These are phyloP conservation scores for Tenualosa ilisha DNA, from an alignment of 2,797 vertebrate species.

Conservation along the genomic window DNA sequence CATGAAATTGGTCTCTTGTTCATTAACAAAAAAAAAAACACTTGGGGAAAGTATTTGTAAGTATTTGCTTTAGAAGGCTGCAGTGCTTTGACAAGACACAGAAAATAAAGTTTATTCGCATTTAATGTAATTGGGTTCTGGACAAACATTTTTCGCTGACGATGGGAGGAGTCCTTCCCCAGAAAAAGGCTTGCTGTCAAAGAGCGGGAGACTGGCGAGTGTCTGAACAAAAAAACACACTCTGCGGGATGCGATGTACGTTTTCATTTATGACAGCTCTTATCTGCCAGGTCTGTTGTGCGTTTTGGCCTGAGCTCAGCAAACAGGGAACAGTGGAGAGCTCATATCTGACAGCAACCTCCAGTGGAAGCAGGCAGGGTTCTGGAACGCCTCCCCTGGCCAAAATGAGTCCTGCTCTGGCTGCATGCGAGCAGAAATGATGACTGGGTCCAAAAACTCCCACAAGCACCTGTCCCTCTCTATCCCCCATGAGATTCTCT, in stretches of 20 bases:
- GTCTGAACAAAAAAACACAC: background rate
- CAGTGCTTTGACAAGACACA: background rate
- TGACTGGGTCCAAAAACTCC: background rate
- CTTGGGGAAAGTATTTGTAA: background rate
- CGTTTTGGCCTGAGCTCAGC: constrained; percentile 37
- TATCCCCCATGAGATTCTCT: background rate
- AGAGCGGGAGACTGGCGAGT: background rate
- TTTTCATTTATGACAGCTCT: constrained; percentile 14
- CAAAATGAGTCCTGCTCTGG: background rate
- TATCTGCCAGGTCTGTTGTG: constrained; percentile 3
- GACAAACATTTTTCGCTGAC: background rate
- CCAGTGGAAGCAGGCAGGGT: background rate
- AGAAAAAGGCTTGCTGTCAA: background rate
- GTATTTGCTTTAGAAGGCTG: background rate
- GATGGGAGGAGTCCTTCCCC: background rate
- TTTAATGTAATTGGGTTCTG: constrained; percentile 25
- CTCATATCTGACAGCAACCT: constrained; percentile 1
- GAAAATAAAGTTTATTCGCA: constrained; percentile 27
- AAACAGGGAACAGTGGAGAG: background rate
- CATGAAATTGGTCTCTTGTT: background rate
- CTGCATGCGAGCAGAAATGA: background rate
- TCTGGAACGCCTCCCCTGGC: background rate
- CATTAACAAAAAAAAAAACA: background rate
- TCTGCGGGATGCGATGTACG: background rate
- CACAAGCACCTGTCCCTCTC: constrained; percentile 11